Evolutionary conservation across 2,113 vertebrate species (phyloP), one percentile per base, ranked within the genome.

Genomic region (Antechinus flavipes): DNA sequence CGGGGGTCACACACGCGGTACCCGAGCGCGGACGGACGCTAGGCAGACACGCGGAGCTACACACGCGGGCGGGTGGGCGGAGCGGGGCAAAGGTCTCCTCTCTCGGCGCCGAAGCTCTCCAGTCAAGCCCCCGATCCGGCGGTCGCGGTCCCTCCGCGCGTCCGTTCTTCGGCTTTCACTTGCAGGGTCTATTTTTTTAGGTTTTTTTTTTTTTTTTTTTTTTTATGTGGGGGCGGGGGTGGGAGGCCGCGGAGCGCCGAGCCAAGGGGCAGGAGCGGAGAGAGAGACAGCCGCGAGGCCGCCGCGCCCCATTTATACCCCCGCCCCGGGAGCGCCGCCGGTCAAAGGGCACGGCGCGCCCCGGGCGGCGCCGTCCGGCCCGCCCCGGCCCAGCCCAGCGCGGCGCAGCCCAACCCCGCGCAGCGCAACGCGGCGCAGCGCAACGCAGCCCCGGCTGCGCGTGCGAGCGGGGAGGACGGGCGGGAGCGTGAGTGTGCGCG

Each of bases 281-380:
- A 93, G 95, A 98, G 95, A 96, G 61, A 92, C 42, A 96, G 95
- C 58, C 0, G 52, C 68, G 23, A 94, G 92, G 97, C 94, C 95
- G 89, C 97, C 95, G 93, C 93, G 97, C 96, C 97, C 97, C 97
- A 97, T 98, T 98, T 98, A 98, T 98, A 98, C 97, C 96, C 97
- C 96, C 97, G 97, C 97, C 96, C 96, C 97, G 98, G 98, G 97
- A 97, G 98, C 98, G 98, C 98, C 97, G 98, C 97, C 97, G 98
- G 98, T 97, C 97, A 98, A 98, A 97, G 97, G 98, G 97, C 98
- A 97, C 97, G 96, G 96, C 50, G 96, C 97, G 98, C 97, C 98
- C 98, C 97, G 98, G 98, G 97, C 98, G 98, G 97, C 97, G 97
- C 95, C 96, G 97, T 98, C 96, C 98, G 97, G 97, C 97, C 98